A percentile compares a stretch with the other conserved stretches of the same genome.
These are phyloP conservation scores for Amphimedon queenslandica DNA, from an alignment of 37 sponge, comb jelly and placozoan species.

Conservation along the genomic window DNA sequence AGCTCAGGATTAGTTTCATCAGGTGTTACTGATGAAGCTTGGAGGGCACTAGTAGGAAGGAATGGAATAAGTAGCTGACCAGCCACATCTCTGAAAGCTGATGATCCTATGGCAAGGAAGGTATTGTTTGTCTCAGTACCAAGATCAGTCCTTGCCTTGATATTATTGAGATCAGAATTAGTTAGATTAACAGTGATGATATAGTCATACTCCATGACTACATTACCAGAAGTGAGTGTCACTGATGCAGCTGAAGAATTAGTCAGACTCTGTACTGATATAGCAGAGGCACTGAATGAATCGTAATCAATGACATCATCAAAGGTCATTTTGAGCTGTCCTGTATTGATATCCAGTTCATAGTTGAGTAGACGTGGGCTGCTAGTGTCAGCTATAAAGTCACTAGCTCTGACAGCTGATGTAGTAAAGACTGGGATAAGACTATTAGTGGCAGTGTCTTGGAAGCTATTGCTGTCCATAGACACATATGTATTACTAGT, in stretches of 20 bases:
- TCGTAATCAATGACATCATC: constrained; percentile 75
- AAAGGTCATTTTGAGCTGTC: constrained; percentile 63
- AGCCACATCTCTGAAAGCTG: constrained; percentile 56
- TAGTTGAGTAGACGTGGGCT: constrained; percentile 56
- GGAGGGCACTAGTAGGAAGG: constrained; percentile 42
- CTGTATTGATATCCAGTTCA: constrained; percentile 61
- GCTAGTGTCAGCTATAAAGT: constrained; percentile 56
- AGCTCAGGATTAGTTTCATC: constrained; percentile 60
- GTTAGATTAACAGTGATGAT: constrained; percentile 38
- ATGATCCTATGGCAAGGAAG: constrained; percentile 50
- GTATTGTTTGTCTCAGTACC: constrained; percentile 59
- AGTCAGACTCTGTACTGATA: constrained; percentile 63
- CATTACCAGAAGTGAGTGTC: constrained; percentile 27
- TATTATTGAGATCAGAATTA: constrained; percentile 33
- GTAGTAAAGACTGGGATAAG: constrained; percentile 9
- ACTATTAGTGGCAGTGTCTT: constrained; percentile 71
- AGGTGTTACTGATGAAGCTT: constrained; percentile 30
- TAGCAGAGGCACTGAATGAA: constrained; percentile 28
- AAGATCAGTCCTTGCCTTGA: constrained; percentile 54
- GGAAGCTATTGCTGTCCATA: constrained; percentile 31
- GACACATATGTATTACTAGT: constrained; percentile 40
- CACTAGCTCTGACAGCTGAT: constrained; percentile 38
- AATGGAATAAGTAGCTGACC: constrained; percentile 39
- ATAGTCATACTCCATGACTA: constrained; percentile 38
- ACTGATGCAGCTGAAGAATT: constrained; percentile 19